A percentile compares a stretch with the other conserved stretches of the same genome.
Evolutionary conservation across 2,113 vertebrate genomes (phyloP).

Genomic region (Neoarius graeffei): DNA sequence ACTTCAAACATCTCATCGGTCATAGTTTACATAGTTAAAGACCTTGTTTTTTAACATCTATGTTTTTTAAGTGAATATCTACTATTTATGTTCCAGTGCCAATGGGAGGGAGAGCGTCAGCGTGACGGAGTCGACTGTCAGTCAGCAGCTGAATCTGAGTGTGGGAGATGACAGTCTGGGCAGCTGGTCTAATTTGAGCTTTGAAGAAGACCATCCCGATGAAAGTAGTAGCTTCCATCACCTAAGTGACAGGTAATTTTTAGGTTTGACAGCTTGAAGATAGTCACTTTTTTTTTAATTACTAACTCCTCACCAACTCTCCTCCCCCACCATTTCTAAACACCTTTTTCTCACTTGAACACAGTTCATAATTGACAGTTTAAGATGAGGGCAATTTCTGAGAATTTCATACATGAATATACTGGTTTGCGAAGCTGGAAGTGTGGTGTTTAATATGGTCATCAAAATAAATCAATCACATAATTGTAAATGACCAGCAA

Average conservation of each 20-base stretch:
- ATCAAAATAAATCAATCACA: conserved; percentile 1
- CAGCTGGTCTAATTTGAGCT: conserved; percentile 98
- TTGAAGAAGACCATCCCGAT: conserved; percentile 93
- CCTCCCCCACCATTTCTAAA: background rate
- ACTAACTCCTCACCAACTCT: conserved; percentile 15
- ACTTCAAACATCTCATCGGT: background rate
- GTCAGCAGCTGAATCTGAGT: conserved; percentile 88
- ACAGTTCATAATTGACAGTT: conserved; percentile 29
- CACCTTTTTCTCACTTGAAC: conserved; percentile 15
- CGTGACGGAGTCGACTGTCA: conserved; percentile 81
- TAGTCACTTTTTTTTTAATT: background rate
- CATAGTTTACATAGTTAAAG: background rate
- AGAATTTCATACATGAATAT: background rate
- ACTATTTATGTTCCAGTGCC: conserved; percentile 68
- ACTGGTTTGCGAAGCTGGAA: background rate
- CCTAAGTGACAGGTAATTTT: conserved; percentile 91
- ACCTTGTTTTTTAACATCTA: background rate
- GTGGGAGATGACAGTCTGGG: conserved; percentile 94
- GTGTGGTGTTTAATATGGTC: background rate
- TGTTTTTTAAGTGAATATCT: background rate
- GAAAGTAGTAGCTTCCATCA: conserved; percentile 98
- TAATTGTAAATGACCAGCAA: background rate
- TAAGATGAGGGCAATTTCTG: background rate
- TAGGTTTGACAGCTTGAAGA: background rate
- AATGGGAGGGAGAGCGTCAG: conserved; percentile 79